These are phyloP conservation scores for Ranitomeya imitator DNA, from an alignment of 2,113 vertebrate species.

Conservation along the genomic window DNA sequence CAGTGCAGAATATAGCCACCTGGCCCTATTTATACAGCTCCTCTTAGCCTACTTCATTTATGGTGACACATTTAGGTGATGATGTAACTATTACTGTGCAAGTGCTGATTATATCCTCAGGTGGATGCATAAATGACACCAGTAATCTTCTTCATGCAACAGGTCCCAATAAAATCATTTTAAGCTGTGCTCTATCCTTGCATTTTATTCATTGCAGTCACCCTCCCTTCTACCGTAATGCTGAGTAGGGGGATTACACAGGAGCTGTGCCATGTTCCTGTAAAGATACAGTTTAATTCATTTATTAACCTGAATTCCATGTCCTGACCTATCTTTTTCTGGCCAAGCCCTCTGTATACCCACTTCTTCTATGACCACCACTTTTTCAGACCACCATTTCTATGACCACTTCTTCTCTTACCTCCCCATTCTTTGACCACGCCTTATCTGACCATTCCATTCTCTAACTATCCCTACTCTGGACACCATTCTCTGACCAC, in stretches of 20 bases:
- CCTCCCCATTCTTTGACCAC: background rate
- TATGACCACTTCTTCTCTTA: background rate
- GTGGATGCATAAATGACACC: slow-evolving; percentile 18
- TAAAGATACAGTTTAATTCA: too few species aligned
- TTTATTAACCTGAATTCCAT: too few species aligned
- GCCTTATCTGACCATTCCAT: background rate
- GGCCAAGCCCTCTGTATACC: background rate
- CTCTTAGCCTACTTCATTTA: background rate
- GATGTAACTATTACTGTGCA: slow-evolving; percentile 35
- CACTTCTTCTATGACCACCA: background rate
- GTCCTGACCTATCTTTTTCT: background rate
- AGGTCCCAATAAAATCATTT: slow-evolving; percentile 17
- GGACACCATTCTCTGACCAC: background rate
- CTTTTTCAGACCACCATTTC: background rate
- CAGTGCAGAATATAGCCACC: background rate
- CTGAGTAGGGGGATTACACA: background rate
- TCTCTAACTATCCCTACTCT: background rate
- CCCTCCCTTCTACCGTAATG: background rate
- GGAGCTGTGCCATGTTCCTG: background rate
- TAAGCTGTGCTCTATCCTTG: slow-evolving; percentile 5
- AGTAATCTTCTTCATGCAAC: slow-evolving; percentile 27
- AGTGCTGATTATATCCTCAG: slow-evolving; percentile 39
- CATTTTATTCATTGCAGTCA: slow-evolving; percentile 5
- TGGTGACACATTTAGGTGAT: slow-evolving; percentile 25
- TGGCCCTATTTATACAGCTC: slow-evolving; percentile 32